These are phyloP conservation scores for Melanotaenia nigrans DNA, from an alignment of 2,797 vertebrate species.

Conservation along the genomic window DNA sequence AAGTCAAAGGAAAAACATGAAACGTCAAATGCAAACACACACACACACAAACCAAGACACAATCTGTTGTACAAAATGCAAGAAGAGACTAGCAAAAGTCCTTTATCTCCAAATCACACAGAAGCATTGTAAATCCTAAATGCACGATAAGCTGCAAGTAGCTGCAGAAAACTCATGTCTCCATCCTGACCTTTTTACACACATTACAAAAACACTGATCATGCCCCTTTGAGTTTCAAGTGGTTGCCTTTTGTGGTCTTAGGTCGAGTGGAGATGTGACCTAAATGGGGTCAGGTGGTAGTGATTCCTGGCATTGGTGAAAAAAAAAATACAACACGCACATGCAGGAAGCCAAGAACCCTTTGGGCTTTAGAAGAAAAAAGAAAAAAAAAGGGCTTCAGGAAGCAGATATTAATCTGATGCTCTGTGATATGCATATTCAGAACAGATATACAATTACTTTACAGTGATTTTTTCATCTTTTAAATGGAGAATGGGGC, in stretches of 20 bases:
- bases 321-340: background rate
- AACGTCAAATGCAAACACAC: conserved; percentile 2
- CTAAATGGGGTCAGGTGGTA: conserved; percentile 31
- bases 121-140: conserved; percentile 15
- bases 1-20: conserved; percentile 17
- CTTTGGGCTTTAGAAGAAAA: background rate
- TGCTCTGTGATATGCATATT: background rate
- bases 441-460: background rate
- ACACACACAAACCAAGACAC: background rate
- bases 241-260: conserved; percentile 36
- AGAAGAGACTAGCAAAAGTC: conserved; percentile 8
- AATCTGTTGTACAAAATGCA: background rate
- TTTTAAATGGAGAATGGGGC: background rate
- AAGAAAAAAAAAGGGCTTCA: conserved; percentile 12
- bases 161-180: conserved; percentile 7
- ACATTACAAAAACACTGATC: background rate
- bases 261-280: background rate
- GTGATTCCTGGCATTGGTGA: conserved; percentile 25
- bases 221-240: background rate
- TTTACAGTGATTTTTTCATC: background rate
- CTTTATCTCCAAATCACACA: conserved; percentile 2
- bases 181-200: conserved; percentile 26
- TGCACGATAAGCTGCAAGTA: conserved; percentile 14
- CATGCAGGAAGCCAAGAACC: conserved; percentile 47
- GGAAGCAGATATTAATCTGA: conserved; percentile 17